Evolutionary conservation across 2,113 vertebrate species (phyloP).

Genomic region (Odobenus rosmarus): DNA sequence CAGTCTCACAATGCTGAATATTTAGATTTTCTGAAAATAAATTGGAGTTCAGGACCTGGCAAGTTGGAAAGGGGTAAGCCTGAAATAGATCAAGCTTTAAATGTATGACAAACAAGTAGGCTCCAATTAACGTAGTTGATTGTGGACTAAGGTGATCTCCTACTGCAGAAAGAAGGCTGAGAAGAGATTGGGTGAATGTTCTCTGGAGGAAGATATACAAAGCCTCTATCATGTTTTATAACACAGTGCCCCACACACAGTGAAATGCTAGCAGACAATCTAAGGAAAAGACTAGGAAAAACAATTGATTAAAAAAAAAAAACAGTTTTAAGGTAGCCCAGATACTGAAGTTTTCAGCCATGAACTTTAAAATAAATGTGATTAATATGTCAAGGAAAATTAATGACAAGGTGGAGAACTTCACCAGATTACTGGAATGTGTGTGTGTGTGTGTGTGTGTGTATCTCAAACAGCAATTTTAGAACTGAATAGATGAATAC

Average conservation of each 20-base stretch:
- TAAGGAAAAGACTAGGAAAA: background rate
- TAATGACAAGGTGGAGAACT: background rate
- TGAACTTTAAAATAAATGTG: background rate
- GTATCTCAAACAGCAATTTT: background rate
- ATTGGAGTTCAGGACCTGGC: background rate
- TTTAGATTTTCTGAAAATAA: background rate
- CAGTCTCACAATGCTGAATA: background rate
- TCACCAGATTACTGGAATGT: background rate
- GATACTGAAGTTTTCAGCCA: background rate
- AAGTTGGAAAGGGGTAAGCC: background rate
- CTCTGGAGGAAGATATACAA: background rate
- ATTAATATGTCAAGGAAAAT: background rate
- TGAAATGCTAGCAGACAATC: background rate
- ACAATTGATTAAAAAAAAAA: background rate
- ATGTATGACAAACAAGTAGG: background rate
- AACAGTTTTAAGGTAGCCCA: background rate
- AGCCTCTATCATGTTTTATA: background rate
- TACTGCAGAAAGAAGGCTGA: background rate
- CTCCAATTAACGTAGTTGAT: background rate
- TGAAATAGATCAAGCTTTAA: background rate
- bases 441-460: no score
- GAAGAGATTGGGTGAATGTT: background rate
- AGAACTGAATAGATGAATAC: background rate
- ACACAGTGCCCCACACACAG: background rate
- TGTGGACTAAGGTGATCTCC: background rate